Evolutionary conservation across 2,113 vertebrate species (phyloP), one percentile per base, ranked within the genome.

Genomic region (Parus major): DNA sequence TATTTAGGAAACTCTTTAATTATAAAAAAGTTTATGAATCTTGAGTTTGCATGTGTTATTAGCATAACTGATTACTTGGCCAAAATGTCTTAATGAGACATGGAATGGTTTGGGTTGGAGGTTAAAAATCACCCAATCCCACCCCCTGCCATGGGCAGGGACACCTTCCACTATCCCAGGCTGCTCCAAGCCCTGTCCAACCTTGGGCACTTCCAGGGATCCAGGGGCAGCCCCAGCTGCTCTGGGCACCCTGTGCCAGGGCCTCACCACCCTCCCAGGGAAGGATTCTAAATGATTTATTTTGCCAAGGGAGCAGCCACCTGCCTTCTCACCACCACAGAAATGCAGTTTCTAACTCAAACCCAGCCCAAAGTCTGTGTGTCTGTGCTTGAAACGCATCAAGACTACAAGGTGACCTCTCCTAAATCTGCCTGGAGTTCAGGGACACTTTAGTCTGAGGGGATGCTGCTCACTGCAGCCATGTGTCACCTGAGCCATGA

Each of bases 101-200:
- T 50, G 53, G 53, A 46, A 9, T 41, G 13, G 27, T 29, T 89
- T 82, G 53, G 15, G 33, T 5, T 46, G 52, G 60, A 61, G 63
- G 21, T 69, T 33, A 36, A 76, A 61, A 5, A 0, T 1, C 20
- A 61, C 4, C 28, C 5, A 4, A 16, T 47, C 0, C 15, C 56
- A 29, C 5, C 27, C 29, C 47, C 22, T 79, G 19, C n/a, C n/a
- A 24, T 5, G 49, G 33, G 9, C 76, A 80, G 66, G 42, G 42
- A 50, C 42, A 57, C 4, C 5, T 90, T 2, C 70, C 70, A 9
- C 35, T 15, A 0, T 8, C n/a, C 78, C 78, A 53, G 46, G 20
- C 0, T 12, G 39, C 24, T 75, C 61, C 76, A 9, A 73, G 3
- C 22, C 27, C 57, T 0, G 0, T 52, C 77, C 61, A 61, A 0